These are phyloP conservation scores for Cinclus mexicanus DNA, from an alignment of 2,113 vertebrate species.

Conservation along the genomic window DNA sequence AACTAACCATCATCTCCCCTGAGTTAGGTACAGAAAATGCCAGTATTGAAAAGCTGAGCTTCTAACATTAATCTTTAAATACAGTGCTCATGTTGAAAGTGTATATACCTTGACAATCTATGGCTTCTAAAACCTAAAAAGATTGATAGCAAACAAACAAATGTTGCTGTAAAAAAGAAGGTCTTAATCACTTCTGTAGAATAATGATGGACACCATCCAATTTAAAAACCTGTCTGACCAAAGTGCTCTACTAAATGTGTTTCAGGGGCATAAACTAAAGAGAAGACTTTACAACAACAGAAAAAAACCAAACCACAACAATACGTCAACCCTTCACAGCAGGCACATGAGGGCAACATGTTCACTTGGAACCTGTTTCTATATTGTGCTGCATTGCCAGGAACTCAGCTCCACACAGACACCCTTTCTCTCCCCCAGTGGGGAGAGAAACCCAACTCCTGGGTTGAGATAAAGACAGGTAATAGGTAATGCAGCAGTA, in stretches of 20 bases:
- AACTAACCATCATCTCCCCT: neutral
- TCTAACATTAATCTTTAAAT: neutral
- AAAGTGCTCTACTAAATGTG: neutral
- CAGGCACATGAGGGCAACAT: neutral
- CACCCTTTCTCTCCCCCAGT: neutral
- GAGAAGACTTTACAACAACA: neutral
- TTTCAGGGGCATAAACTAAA: neutral
- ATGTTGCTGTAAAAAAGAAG: neutral
- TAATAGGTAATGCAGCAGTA: neutral
- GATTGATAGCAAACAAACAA: neutral
- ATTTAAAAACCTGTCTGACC: neutral
- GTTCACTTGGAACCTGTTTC: neutral
- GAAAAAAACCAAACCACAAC: neutral
- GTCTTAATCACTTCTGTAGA: neutral
- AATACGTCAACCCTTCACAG: neutral
- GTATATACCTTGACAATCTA: neutral
- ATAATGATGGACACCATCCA: neutral
- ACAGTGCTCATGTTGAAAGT: neutral
- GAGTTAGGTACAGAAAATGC: neutral
- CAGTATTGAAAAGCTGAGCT: neutral
- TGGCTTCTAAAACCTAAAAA: neutral
- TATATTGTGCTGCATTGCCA: neutral
- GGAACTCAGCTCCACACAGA: neutral
- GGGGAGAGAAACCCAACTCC: neutral
- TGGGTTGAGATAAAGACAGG: neutral